phyloP scores from a whole-genome alignment of 1,140 invertebrate species.

The Hormaphis cornu region DNA sequence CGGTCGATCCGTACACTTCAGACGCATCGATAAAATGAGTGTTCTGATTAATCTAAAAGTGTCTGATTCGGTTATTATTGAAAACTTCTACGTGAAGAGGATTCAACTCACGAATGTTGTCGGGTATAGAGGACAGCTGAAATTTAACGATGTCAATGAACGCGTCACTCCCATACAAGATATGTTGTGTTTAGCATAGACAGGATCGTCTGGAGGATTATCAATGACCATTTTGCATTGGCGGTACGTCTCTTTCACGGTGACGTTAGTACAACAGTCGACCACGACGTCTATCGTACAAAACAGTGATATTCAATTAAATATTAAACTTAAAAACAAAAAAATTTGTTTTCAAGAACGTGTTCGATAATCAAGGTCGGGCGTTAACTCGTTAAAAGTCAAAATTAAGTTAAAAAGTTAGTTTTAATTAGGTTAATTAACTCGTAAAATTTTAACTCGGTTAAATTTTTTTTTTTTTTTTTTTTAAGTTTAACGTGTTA shows the following conservation, averaged over 20 bases:
- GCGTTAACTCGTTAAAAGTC: too few relatives aligned
- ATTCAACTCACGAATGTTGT: slow-evolving; percentile 4
- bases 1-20: slow-evolving; percentile 57
- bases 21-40: slow-evolving; percentile 65
- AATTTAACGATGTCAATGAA: not conserved
- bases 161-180: not conserved
- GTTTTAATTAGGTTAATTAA: too few relatives aligned
- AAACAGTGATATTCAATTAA: not conserved
- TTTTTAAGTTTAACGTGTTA: too few relatives aligned
- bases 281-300: not conserved
- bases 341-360: too few relatives aligned
- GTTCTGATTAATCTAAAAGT: slow-evolving; percentile 58
- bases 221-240: not conserved
- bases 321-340: too few relatives aligned
- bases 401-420: too few relatives aligned
- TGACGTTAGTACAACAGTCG: not conserved
- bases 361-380: too few relatives aligned
- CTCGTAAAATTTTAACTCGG: too few relatives aligned
- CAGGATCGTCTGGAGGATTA: not conserved
- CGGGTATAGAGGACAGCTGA: not conserved
- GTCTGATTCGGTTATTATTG: not conserved
- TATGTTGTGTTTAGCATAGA: not conserved
- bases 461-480: too few relatives aligned
- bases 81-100: too few relatives aligned
- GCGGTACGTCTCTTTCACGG: not conserved